Evolutionary conservation across 2,113 vertebrate species (phyloP).

Genomic region (Sebastes schlegelii): DNA sequence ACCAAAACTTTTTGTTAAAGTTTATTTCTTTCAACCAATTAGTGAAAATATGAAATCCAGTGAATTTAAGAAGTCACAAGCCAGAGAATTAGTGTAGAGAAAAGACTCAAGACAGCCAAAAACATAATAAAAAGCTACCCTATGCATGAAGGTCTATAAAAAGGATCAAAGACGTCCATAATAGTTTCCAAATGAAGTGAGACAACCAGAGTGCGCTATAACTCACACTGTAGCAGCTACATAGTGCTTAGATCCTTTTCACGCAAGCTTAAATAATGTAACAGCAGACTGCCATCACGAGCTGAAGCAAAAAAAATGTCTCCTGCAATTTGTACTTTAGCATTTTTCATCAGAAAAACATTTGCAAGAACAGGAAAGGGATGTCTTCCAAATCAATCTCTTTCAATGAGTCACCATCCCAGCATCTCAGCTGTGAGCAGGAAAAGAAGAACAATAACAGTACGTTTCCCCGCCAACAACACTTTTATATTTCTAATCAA

Average conservation of each 20-base stretch:
- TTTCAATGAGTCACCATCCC: conserved; percentile 22
- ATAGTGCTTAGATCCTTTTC: conserved; percentile 23
- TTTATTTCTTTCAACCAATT: neutral
- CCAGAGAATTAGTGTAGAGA: neutral
- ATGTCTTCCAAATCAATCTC: conserved; percentile 33
- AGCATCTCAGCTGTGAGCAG: conserved; percentile 41
- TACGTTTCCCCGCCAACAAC: neutral
- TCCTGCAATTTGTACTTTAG: conserved; percentile 22
- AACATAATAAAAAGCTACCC: conserved; percentile 38
- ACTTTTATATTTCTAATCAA: conserved; percentile 46
- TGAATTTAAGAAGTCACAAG: conserved; percentile 1
- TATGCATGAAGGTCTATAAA: conserved; percentile 40
- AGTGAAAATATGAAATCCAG: neutral
- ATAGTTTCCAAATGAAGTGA: conserved; percentile 58
- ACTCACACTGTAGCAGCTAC: conserved; percentile 1
- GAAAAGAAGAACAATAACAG: conserved; percentile 23
- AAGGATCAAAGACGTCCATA: conserved; percentile 43
- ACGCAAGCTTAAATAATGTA: conserved; percentile 26
- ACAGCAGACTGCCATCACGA: conserved; percentile 13
- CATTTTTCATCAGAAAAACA: conserved; percentile 2
- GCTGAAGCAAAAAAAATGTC: conserved; percentile 9
- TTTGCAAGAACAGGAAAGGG: neutral
- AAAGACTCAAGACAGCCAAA: conserved; percentile 10
- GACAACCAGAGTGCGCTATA: conserved; percentile 35
- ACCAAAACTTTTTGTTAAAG: neutral